Percentiles rank a stretch among this genome's conserved stretches.
Conservation (phyloP, 2,888 invertebrate species). For the Macropis europaea region DNA sequence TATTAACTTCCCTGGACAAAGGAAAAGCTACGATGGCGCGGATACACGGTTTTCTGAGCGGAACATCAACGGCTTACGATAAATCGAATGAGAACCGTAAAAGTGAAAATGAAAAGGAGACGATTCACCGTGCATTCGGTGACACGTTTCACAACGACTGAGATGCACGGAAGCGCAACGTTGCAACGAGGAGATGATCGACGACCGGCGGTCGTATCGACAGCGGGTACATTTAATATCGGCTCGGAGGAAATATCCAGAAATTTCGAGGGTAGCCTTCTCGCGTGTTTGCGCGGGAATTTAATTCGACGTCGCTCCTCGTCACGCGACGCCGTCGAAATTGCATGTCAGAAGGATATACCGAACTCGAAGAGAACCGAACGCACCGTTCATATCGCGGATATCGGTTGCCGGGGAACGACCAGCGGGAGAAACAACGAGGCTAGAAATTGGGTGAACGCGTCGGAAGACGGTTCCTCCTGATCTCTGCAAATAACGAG, state of each 20-base stretch:
- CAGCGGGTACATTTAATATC: slow-evolving; percentile 51
- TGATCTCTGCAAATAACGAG: too few relatives aligned
- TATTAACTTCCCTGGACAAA: neutral
- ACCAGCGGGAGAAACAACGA: neutral
- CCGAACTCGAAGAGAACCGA: slow-evolving; percentile 26
- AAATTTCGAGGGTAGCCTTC: slow-evolving; percentile 31
- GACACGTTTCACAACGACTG: neutral
- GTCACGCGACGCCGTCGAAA: slow-evolving; percentile 55
- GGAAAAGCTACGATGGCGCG: neutral
- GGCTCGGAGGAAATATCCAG: slow-evolving; percentile 41
- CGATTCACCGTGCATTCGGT: too few relatives aligned
- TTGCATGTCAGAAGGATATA: slow-evolving; percentile 59
- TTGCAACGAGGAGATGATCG: slow-evolving; percentile 36
- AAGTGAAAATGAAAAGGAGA: too few relatives aligned
- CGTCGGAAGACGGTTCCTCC: too few relatives aligned
- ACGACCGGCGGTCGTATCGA: slow-evolving; percentile 48
- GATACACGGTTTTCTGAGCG: too few relatives aligned
- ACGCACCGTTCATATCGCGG: neutral
- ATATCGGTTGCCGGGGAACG: neutral
- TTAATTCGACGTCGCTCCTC: slow-evolving; percentile 63
- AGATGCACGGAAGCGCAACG: neutral
- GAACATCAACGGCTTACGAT: too few relatives aligned
- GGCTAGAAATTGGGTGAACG: neutral
- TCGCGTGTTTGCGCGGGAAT: slow-evolving; percentile 45
- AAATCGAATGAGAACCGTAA: neutral